A percentile compares a stretch with the other conserved stretches of the same genome.
Evolutionary conservation across 2,113 vertebrate genomes (phyloP).

Genomic region (Ploceus nigricollis): DNA sequence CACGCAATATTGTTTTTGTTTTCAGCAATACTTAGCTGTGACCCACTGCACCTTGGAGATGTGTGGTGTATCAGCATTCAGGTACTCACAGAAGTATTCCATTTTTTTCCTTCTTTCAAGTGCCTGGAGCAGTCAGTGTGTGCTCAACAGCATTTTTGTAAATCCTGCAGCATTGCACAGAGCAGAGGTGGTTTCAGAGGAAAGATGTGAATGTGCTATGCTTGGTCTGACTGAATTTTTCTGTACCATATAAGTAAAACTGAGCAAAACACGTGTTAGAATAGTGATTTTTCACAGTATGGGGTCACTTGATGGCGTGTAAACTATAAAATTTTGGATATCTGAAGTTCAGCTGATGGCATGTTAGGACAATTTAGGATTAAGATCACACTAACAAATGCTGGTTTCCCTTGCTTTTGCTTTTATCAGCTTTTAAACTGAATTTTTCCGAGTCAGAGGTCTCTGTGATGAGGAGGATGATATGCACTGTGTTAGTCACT

Average conservation of each 20-base stretch:
- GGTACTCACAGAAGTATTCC: background rate
- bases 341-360: background rate
- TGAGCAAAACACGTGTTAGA: background rate
- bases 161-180: background rate
- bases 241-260: background rate
- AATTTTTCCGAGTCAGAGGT: background rate
- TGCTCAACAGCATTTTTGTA: background rate
- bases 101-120: background rate
- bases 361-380: background rate
- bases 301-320: fast-evolving
- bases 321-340: background rate
- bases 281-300: background rate
- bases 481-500: background rate
- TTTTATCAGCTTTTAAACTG: background rate
- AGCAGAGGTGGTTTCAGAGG: background rate
- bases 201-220: background rate
- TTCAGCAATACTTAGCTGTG: background rate
- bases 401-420: background rate
- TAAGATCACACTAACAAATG: background rate
- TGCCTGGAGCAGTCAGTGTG: background rate
- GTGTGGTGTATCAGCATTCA: background rate
- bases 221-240: background rate
- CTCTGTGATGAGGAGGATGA: background rate
- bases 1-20: background rate
- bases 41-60: background rate